phyloP scores from a whole-genome alignment of 2,888 invertebrate species.

The Lasiommata megera region DNA sequence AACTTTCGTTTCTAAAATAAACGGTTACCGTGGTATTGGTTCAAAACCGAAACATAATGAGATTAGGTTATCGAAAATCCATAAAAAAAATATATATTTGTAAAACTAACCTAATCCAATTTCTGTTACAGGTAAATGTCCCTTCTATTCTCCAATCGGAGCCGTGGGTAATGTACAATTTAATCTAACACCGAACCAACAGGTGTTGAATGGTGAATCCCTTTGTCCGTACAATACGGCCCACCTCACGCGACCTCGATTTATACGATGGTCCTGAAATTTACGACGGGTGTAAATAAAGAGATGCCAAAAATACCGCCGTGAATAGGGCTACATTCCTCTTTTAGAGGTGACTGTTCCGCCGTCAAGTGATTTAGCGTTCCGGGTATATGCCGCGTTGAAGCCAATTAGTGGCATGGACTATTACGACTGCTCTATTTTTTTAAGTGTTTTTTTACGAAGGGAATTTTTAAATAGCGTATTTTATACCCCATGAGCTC shows the following conservation, averaged over 20 bases:
- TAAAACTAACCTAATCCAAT: constrained; percentile 20
- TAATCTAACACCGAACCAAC: constrained; percentile 14
- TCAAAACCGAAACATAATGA: too few relatives aligned
- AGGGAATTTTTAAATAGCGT: too few relatives aligned
- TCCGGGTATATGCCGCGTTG: not conserved
- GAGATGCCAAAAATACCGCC: constrained; percentile 55
- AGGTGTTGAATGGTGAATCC: constrained; percentile 5
- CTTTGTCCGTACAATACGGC: constrained; percentile 15
- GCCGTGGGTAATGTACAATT: constrained; percentile 20
- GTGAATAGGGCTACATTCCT: constrained; percentile 52
- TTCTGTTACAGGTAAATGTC: constrained; percentile 43
- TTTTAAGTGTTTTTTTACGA: too few relatives aligned
- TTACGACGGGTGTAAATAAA: constrained; percentile 66
- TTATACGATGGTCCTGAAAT: constrained; percentile 45
- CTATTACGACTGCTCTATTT: not conserved
- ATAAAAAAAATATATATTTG: not conserved
- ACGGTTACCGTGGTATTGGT: too few relatives aligned
- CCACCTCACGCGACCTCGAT: constrained; percentile 28
- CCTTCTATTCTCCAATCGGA: constrained; percentile 2
- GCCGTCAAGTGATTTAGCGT: constrained; percentile 6
- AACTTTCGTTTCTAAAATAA: too few relatives aligned
- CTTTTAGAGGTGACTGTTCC: constrained; percentile 40
- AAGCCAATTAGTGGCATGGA: not conserved
- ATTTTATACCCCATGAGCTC: too few relatives aligned
- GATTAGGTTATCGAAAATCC: too few relatives aligned